Base-by-base conservation (phyloP, 2,113 vertebrate genomes). In the Uria aalge region DNA sequence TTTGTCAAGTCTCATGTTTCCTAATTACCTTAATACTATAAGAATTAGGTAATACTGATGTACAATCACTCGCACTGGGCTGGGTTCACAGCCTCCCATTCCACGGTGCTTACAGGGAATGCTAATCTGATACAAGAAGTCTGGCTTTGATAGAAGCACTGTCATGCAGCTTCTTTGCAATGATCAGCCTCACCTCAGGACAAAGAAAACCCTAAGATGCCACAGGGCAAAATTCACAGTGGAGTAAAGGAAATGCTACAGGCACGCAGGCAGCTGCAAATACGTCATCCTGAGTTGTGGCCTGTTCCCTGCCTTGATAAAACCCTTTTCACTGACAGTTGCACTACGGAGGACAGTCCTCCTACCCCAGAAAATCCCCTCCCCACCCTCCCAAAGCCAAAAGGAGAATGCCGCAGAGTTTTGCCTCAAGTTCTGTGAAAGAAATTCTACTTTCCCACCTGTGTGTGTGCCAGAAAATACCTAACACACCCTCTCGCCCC, bases 1-100 rank as follows among this genome's bases (percentile, higher is more conserved):
- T 96, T 94, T 94, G 84, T 90, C 79, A 91, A 79, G 52, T 94
- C 87, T 96, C 64, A 57, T 89, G 77, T 97, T 93, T 97, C 95
- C 84, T 96, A 95, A 96, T 95, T 90, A 78, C 64, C 95, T 97
- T 95, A 97, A 98, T 80, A 86, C 88, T 94, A 36, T 83, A 85
- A 90, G 90, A 96, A 93, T 97, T 97, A 98, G 85, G 94, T 95
- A 96, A 94, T 68, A 73, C 43, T 57, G 16, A 32, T 80, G 84
- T 94, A 88, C 72, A 84, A 68, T 71, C 92, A 60, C 81, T 96
- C 89, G 88, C 91, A 92, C 41, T 1, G 2, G 85, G 62, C 64
- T 87, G 80, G 38, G 82, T 88, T 96, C 91, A 80, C 53, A 94
- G 77, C 63, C n/a, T 82, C 55, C 88, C 69, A 30, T 79, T 92